These are phyloP conservation scores for Ploceus nigricollis DNA, from an alignment of 2,113 vertebrate genomes.

Conservation along the genomic window DNA sequence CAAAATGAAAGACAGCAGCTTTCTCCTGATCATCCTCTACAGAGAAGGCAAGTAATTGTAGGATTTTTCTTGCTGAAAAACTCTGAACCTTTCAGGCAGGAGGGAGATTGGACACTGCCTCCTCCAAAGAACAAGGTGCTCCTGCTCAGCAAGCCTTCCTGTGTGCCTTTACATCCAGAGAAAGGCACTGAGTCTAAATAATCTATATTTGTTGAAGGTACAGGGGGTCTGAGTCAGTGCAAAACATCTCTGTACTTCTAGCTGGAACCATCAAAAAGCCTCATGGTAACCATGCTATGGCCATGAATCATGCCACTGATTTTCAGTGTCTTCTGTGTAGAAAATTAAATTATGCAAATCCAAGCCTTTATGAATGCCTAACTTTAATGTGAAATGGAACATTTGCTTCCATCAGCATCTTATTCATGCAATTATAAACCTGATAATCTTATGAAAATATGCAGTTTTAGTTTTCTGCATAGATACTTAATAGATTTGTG, in stretches of 20 bases:
- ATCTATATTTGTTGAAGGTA: constrained; percentile 5
- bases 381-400: constrained; percentile 68
- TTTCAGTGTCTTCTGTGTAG: constrained; percentile 83
- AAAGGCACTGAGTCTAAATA: constrained; percentile 16
- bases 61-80: background rate
- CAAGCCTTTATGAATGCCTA: constrained; percentile 65
- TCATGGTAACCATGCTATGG: constrained; percentile 69
- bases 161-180: background rate
- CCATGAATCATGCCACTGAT: constrained; percentile 89
- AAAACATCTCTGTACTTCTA: constrained; percentile 34
- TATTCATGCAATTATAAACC: constrained; percentile 73
- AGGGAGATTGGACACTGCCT: background rate
- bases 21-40: background rate
- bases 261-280: constrained; percentile 62
- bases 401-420: constrained; percentile 78
- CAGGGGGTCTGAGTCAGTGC: background rate
- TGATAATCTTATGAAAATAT: constrained; percentile 47
- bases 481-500: constrained; percentile 21
- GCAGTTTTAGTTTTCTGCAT: constrained; percentile 19
- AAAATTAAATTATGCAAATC: constrained; percentile 90
- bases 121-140: background rate
- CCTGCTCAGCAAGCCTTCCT: background rate
- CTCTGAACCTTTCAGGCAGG: background rate
- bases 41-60: background rate
- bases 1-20: background rate